phyloP scores from a whole-genome alignment of 1,140 invertebrate species.

The Limonius californicus region DNA sequence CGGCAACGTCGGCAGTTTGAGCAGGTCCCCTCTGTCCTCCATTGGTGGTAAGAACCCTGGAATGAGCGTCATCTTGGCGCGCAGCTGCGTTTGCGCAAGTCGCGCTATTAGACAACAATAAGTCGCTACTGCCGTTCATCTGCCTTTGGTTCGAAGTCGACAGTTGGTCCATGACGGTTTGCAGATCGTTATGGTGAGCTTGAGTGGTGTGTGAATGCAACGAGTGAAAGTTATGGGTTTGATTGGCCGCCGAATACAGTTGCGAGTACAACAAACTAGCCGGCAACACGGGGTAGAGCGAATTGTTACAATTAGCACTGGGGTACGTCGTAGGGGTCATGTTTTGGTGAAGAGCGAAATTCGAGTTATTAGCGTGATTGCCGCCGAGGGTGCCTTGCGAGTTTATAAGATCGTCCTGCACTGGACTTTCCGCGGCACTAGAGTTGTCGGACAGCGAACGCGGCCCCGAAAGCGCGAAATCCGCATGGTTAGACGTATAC shows the following conservation, averaged over 20 bases:
- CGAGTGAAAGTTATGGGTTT: conserved; percentile 70
- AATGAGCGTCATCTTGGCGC: conserved; percentile 53
- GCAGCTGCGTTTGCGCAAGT: conserved; percentile 58
- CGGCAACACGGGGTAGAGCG: conserved; percentile 68
- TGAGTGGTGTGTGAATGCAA: conserved; percentile 60
- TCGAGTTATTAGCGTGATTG: conserved; percentile 62
- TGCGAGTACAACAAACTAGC: conserved; percentile 79
- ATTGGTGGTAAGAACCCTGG: conserved; percentile 54
- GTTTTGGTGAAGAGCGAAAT: conserved; percentile 58
- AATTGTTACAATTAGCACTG: conserved; percentile 60
- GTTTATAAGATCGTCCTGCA: conserved; percentile 67
- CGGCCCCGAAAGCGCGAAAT: conserved; percentile 54
- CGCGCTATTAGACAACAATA: conserved; percentile 54
- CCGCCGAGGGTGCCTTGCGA: conserved; percentile 51
- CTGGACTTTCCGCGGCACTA: conserved; percentile 76
- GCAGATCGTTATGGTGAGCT: conserved; percentile 62
- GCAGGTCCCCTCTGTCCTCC: conserved; percentile 58
- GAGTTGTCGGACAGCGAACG: conserved; percentile 74
- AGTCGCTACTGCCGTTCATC: conserved; percentile 50
- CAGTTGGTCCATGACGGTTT: conserved; percentile 68
- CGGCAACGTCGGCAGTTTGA: conserved; percentile 61
- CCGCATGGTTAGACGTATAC: conserved; percentile 47
- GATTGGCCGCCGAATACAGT: conserved; percentile 72
- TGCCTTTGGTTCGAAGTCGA: conserved; percentile 59
- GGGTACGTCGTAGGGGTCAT: conserved; percentile 49